Conservation (phyloP, 2,113 vertebrate species). For the Ardeotis arabs region DNA sequence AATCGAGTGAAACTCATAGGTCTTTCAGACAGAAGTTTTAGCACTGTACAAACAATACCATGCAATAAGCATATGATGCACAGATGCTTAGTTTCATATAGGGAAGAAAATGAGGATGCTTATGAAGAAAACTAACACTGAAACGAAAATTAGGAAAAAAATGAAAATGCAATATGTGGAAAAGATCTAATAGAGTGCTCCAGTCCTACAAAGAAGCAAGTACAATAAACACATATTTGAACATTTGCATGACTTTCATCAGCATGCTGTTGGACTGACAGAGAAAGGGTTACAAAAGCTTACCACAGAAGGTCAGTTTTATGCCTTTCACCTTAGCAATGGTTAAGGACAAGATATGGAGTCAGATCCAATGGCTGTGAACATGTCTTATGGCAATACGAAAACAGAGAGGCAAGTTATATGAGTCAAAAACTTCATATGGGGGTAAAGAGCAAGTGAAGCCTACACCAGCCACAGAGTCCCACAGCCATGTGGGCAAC, state of each 20-base stretch:
- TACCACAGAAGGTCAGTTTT: background rate
- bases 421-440: background rate
- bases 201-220: background rate
- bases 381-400: background rate
- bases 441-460: background rate
- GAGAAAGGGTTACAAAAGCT: background rate
- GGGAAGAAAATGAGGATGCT: background rate
- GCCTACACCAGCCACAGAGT: background rate
- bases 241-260: background rate
- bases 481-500: background rate
- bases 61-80: background rate
- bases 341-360: background rate
- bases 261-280: background rate
- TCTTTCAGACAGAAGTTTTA: background rate
- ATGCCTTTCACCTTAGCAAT: background rate
- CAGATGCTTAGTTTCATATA: background rate
- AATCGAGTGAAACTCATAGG: background rate
- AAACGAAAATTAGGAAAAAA: background rate
- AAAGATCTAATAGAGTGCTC: background rate
- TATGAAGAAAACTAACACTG: background rate
- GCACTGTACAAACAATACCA: background rate
- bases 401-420: background rate
- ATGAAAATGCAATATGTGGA: accelerated
- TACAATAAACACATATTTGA: background rate
- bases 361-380: background rate